These are phyloP conservation scores for Pitta sordida DNA, from an alignment of 2,113 vertebrate species.

Conservation along the genomic window DNA sequence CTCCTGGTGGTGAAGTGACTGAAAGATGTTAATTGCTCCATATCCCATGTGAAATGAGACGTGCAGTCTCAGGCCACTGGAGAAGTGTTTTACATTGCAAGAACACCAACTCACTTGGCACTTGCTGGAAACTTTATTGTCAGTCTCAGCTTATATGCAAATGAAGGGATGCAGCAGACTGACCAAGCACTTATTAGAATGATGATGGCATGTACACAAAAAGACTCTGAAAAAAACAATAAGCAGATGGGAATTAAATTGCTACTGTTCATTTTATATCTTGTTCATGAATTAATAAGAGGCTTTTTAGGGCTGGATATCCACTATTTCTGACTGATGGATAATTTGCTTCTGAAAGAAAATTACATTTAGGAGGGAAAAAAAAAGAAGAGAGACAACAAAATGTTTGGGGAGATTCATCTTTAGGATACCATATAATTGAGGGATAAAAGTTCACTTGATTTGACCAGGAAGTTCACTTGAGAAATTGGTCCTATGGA, in stretches of 20 bases:
- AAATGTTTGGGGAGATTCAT: not conserved
- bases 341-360: not conserved
- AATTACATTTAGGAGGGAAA: not conserved
- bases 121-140: constrained; percentile 9
- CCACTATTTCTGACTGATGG: not conserved
- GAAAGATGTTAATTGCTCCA: constrained; percentile 31
- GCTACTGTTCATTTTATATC: not conserved
- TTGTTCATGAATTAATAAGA: constrained; percentile 18
- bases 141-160: constrained; percentile 8
- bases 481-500: not conserved
- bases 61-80: not conserved
- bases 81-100: constrained; percentile 6
- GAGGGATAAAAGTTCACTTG: not conserved
- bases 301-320: not conserved
- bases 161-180: not conserved
- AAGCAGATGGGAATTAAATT: not conserved
- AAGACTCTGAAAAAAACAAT: not conserved
- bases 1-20: not conserved
- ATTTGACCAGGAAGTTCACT: not conserved
- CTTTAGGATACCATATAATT: not conserved
- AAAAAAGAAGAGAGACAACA: not conserved
- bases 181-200: not conserved
- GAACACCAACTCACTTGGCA: constrained; percentile 17
- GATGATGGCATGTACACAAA: not conserved
- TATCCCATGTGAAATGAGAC: constrained; percentile 6